Evolutionary conservation across 1,140 invertebrate genomes (phyloP).

Genomic region (Drosophila bipectinata): DNA sequence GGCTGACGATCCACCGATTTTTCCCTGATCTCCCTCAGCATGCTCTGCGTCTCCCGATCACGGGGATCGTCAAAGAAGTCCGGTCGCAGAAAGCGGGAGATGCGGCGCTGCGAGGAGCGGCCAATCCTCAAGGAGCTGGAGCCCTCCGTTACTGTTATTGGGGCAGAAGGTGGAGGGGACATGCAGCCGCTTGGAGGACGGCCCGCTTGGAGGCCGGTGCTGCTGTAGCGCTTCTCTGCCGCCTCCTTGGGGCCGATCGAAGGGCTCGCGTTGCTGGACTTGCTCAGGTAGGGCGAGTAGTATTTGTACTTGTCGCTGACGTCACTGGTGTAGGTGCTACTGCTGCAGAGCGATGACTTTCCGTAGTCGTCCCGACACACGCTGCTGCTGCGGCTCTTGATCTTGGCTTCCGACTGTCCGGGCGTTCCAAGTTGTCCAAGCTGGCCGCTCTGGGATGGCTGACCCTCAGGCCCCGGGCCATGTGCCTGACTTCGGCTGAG

Average conservation of each 20-base stretch:
- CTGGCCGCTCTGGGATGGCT: not conserved
- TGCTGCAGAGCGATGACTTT: constrained; percentile 70
- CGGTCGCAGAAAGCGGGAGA: constrained; percentile 90
- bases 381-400: constrained; percentile 75
- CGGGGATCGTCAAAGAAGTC: constrained; percentile 91
- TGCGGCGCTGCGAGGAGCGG: constrained; percentile 85
- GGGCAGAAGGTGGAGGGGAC: constrained; percentile 58
- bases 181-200: constrained; percentile 82
- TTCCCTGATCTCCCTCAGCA: constrained; percentile 87
- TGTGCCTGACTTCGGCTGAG: constrained; percentile 50
- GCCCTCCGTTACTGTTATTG: constrained; percentile 39
- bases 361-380: constrained; percentile 71
- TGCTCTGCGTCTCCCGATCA: constrained; percentile 87
- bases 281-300: constrained; percentile 78
- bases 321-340: constrained; percentile 68
- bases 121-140: constrained; percentile 78
- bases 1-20: constrained; percentile 80
- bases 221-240: constrained; percentile 63
- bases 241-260: constrained; percentile 24
- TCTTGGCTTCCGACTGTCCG: not conserved
- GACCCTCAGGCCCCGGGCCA: constrained; percentile 9
- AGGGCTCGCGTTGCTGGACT: constrained; percentile 50
- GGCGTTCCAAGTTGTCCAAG: not conserved
- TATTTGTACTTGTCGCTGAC: constrained; percentile 82
- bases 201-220: constrained; percentile 46